phyloP scores from a whole-genome alignment of 2,888 invertebrate species.

The Syrista parreyssii region DNA sequence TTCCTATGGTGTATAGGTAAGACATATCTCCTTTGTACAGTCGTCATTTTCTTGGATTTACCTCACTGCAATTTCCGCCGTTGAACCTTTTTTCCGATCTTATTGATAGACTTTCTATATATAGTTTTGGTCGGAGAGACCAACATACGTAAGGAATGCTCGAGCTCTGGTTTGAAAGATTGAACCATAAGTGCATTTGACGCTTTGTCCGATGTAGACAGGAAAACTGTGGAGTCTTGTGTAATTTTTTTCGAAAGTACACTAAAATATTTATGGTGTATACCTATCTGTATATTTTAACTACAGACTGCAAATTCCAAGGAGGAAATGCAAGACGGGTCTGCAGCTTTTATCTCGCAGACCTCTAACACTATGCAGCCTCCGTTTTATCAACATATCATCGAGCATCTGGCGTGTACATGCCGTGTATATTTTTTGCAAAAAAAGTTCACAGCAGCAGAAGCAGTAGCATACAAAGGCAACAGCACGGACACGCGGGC shows the following conservation, averaged over 20 bases:
- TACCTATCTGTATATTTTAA: neutral
- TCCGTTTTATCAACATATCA: neutral
- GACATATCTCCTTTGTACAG: neutral
- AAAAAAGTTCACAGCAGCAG: neutral
- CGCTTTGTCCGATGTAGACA: neutral
- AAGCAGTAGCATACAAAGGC: neutral
- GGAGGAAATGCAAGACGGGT: neutral
- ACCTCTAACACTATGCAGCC: neutral
- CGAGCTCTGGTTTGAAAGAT: no score
- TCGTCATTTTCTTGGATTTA: neutral
- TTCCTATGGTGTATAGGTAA: neutral
- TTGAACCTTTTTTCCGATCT: neutral
- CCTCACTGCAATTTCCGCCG: neutral
- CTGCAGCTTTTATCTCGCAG: neutral
- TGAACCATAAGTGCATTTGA: neutral
- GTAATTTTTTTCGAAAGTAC: neutral
- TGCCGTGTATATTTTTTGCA: neutral
- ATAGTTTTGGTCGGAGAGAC: neutral
- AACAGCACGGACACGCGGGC: neutral
- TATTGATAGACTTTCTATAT: neutral
- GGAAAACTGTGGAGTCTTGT: neutral
- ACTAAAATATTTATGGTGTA: neutral
- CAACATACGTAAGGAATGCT: neutral
- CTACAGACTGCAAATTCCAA: neutral
- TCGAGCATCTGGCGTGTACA: neutral